Evolutionary conservation across 2,888 invertebrate genomes (phyloP), one percentile per base, ranked within the genome.

Genomic region (Tiphia femorata): DNA sequence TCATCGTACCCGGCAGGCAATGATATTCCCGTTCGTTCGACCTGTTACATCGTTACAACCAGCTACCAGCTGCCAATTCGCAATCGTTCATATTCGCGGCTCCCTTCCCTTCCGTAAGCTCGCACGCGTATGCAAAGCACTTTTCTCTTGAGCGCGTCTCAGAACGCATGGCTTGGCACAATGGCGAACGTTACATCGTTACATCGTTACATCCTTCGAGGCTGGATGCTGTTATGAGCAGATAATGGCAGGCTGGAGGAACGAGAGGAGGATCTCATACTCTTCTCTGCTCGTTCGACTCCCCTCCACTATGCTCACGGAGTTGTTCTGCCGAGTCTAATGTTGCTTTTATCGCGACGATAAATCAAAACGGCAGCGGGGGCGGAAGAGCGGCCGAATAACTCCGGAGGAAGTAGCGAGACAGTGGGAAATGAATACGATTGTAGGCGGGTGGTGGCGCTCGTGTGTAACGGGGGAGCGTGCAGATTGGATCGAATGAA

Each of bases 301-400:
- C 48, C 37, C 38, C 25, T 19, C 40, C 46, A 23, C 30, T 49
- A 33, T 27, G 29, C 17, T 25, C 33, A 47, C 35, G 30, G 43
- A 27, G 53, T 49, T 49, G 53, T 49, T 54, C 47, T 51, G 56
- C 38, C 46, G 41, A 35, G 51, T 57, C 56, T 63, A 64, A 64
- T 64, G 64, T 64, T 46, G 59, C 59, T 57, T 64, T 64, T 64
- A 64, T 64, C 63, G 63, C 42, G 30, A 46, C 59, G 53, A 64
- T 64, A 64, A 64, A 64, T 63, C 63, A 63, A 60, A 64, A 63
- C 43, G 55, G 49, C 35, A 41, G 12, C 46, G 44, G n/a, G n/a
- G n/a, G n/a, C n/a, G n/a, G n/a, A n/a, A n/a, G 58, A 58, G 55
- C 53, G 54, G 62, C 50, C 53, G 58, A 62, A 62, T 62, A 55